These are phyloP conservation scores for Tetrao urogallus DNA, from an alignment of 2,113 vertebrate species.

Conservation along the genomic window DNA sequence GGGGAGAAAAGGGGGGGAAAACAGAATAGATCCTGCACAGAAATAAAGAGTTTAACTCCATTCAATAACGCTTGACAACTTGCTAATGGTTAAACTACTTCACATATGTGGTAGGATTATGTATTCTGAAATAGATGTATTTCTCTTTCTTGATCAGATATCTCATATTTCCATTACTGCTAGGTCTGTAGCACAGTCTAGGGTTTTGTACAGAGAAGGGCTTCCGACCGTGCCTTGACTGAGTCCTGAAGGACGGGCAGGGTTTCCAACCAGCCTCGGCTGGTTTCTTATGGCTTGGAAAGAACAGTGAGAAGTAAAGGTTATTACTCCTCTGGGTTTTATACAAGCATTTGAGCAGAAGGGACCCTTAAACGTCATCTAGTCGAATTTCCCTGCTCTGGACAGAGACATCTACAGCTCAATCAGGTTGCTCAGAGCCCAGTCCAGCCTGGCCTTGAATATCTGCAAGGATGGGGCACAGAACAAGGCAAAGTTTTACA, in stretches of 20 bases:
- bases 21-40: conserved; percentile 33
- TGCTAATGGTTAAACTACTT: conserved; percentile 66
- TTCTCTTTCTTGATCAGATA: conserved; percentile 43
- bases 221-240: background rate
- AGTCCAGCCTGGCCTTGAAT: no score
- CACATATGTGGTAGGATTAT: conserved; percentile 48
- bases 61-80: conserved; percentile 64
- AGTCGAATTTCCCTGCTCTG: no score
- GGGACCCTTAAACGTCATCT: no score
- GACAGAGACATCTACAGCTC: no score
- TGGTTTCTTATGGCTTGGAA: background rate
- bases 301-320: background rate
- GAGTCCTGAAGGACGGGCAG: background rate
- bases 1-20: background rate
- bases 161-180: conserved; percentile 6
- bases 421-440: no score
- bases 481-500: background rate
- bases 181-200: background rate
- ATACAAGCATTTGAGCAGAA: no score
- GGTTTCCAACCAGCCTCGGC: background rate
- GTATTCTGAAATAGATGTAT: conserved; percentile 55
- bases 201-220: background rate
- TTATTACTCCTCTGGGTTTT: background rate
- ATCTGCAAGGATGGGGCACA: background rate
- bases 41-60: conserved; percentile 62